Conservation (phyloP, 2,113 vertebrate species). For the Progne subis region DNA sequence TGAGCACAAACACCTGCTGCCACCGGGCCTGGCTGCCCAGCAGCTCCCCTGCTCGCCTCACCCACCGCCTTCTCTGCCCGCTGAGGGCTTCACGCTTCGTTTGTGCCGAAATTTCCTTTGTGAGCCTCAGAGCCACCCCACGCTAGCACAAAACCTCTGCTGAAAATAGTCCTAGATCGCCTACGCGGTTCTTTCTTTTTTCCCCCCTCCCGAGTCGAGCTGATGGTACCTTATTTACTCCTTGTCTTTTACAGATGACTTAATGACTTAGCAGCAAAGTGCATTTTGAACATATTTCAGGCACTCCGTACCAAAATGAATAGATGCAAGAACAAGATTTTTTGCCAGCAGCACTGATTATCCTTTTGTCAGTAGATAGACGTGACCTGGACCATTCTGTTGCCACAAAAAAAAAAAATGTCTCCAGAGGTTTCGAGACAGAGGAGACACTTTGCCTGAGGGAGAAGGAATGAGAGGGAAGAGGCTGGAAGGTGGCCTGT, state of each 20-base stretch:
- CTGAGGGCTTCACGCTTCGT: background rate
- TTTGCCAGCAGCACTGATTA: slow-evolving; percentile 10
- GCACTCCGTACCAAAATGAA: background rate
- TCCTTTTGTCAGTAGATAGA: slow-evolving; percentile 40
- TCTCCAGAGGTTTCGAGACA: slow-evolving; percentile 9
- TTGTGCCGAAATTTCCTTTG: background rate
- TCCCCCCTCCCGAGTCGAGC: background rate
- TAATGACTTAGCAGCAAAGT: background rate
- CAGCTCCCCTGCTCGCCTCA: background rate
- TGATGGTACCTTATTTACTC: background rate
- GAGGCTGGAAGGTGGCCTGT: slow-evolving; percentile 33
- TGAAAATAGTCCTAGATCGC: background rate
- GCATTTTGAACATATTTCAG: background rate
- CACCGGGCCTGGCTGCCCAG: background rate
- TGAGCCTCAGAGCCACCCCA: background rate
- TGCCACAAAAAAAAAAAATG: background rate
- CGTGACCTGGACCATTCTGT: background rate
- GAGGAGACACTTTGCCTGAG: slow-evolving; percentile 6
- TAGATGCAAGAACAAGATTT: background rate
- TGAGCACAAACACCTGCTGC: background rate
- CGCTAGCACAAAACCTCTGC: background rate
- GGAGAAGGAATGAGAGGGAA: slow-evolving; percentile 16
- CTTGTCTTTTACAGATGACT: slow-evolving; percentile 12
- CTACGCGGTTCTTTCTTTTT: background rate
- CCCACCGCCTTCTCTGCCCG: background rate